Evolutionary conservation across 2,888 invertebrate species (phyloP), one percentile per base, ranked within the genome.

Genomic region (Oscheius sp.): DNA sequence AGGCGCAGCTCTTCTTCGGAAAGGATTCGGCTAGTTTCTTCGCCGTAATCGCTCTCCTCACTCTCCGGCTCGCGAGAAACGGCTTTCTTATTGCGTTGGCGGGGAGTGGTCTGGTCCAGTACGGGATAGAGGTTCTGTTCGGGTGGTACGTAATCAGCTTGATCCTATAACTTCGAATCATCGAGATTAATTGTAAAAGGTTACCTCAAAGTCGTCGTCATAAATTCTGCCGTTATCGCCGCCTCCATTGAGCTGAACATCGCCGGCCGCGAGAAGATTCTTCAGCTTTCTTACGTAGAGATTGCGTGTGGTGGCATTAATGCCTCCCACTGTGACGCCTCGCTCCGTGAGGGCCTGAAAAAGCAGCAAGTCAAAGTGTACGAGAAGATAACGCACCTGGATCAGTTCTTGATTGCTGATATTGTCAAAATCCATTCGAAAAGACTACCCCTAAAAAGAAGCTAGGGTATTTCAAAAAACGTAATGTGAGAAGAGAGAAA

Each of bases 241-340:
- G 42, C 53, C 53, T 53, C 53, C 53, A 11, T 53, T 53, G 42
- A 42, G 4, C 42, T 21, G 21, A 21, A 42, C 42, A 42, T 42
- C 42, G 4, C 3, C 3, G 55, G 29, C 35, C n/a, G 32, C 29
- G n/a, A 68, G 4, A 11, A 68, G 51, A 29, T 68, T 53, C 57
- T 68, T 53, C 57, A 68, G 53, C 29, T 68, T 68, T 13, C 50
- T 68, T 7, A 68, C 29, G 55, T 68, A 68, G 37, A 62, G 72
- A 21, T 62, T 60, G 13, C 62, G 33, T 4, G 51, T 50, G 2
- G 51, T 51, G 48, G 72, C 42, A 32, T 33, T 62, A 9, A 72
- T 42, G 2, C 58, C 53, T 58, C 58, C 59, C 2, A 70, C 68
- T 9, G 13, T 68, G 5, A 57, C 68, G 2, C 68, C 68, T 10